Evolutionary conservation across 1,140 invertebrate species (phyloP), one percentile per base, ranked within the genome.

Genomic region (Lanistes nyassanus): DNA sequence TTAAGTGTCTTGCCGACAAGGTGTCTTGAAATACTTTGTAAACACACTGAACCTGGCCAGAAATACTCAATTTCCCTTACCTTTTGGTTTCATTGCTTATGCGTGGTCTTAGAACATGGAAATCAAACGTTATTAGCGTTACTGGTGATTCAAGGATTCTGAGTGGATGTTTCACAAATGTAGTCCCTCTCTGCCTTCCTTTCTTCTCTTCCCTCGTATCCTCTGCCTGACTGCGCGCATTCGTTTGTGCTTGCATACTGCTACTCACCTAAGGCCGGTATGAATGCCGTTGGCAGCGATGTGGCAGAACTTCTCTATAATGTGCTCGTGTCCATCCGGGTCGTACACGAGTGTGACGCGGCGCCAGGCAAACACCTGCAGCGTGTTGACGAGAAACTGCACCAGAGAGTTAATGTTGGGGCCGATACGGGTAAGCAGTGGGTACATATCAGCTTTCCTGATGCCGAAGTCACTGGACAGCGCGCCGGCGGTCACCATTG

Each of bases 391-490:
- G 2, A 96, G 89, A 13, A 94, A 94, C 21, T 83, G 72, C 11
- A 93, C 93, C 5, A 95, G 92, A 80, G 94, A 92, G 68, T 90
- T 92, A 88, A 96, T 94, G 56, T 94, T 94, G 0, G 95, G 94
- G 91, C 95, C 96, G 89, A 97, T 93, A 53, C 96, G 91, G 0
- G 95, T 97, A 19, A 98, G 89, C 0, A 95, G 93, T 1, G 92
- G 92, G 87, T 94, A 97, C 76, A 91, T 73, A 6, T 84, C 83
- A n/a, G n/a, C n/a, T n/a, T n/a, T n/a, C 79, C 75, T 56, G 0
- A 51, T 47, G 3, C 76, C 92, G 87, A 96, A 96, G 65, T 95
- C 93, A 69, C 94, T 93, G 0, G 95, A 95, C 84, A 95, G 94
- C 0, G 93, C 96, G 0, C 94, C 95, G 0, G 95, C 93, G 0